Conservation (phyloP, 2,797 vertebrate species). For the Sebastes itinus region DNA sequence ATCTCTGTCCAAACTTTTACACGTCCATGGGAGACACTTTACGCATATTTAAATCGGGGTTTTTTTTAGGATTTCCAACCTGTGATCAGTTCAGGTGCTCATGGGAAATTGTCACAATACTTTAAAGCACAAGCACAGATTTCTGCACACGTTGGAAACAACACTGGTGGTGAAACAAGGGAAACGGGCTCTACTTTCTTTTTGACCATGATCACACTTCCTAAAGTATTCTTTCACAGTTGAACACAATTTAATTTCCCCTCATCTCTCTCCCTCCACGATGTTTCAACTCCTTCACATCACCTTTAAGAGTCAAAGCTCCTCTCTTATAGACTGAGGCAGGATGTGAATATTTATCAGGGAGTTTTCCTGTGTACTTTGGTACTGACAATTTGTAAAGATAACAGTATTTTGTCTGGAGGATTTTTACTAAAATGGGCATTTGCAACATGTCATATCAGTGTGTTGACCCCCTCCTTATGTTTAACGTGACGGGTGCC, state of each 20-base stretch:
- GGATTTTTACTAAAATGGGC: neutral
- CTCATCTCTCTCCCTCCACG: neutral
- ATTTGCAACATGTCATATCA: neutral
- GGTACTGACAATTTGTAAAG: conserved; percentile 23
- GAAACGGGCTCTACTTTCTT: neutral
- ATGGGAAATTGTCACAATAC: neutral
- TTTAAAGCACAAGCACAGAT: conserved; percentile 28
- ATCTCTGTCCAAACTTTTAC: conserved; percentile 1
- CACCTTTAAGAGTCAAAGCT: neutral
- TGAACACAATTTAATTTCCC: neutral
- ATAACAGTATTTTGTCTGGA: neutral
- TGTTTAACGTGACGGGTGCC: neutral
- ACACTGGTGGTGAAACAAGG: neutral
- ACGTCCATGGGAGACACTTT: neutral
- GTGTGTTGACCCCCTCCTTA: neutral
- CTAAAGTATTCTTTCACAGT: neutral
- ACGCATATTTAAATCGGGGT: neutral
- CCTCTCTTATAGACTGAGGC: neutral
- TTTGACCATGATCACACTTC: neutral
- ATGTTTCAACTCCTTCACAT: neutral
- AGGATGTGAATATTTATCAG: conserved; percentile 23
- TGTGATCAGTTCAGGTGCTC: conserved; percentile 6
- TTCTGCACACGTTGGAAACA: conserved; percentile 17
- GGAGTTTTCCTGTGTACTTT: neutral
- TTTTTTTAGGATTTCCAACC: neutral